Evolutionary conservation across 1,140 invertebrate species (phyloP).

Genomic region (Sitobion miscanthi): DNA sequence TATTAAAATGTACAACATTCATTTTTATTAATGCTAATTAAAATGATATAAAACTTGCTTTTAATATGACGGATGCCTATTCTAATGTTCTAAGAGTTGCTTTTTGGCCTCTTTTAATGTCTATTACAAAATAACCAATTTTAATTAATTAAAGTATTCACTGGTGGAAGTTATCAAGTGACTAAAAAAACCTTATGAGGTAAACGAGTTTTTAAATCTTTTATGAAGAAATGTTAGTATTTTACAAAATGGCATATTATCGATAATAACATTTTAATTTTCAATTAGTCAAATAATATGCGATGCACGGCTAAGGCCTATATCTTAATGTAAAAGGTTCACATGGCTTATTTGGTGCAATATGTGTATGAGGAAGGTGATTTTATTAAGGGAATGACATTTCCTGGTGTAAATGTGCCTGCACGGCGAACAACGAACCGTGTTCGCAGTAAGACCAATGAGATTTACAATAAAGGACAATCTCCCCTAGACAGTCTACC

Average conservation of each 20-base stretch:
- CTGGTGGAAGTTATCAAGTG: conserved; percentile 17
- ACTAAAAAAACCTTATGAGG: background rate
- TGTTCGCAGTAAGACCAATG: background rate
- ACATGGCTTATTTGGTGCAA: background rate
- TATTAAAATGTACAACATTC: background rate
- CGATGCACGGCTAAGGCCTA: conserved; percentile 61
- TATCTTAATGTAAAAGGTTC: conserved; percentile 66
- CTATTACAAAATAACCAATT: conserved; percentile 12
- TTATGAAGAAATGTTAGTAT: background rate
- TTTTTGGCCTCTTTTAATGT: conserved; percentile 35
- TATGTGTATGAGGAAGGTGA: background rate
- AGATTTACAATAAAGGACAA: background rate
- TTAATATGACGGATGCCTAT: conserved; percentile 30
- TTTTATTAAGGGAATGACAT: background rate
- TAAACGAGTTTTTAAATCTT: background rate
- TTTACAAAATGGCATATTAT: background rate
- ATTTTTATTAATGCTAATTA: conserved; percentile 62
- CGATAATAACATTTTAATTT: background rate
- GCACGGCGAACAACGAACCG: background rate
- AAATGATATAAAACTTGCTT: conserved; percentile 62
- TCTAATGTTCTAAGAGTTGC: background rate
- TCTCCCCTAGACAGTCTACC: background rate
- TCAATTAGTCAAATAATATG: conserved; percentile 12
- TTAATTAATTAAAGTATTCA: background rate
- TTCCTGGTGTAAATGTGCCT: conserved; percentile 23